Percentiles rank a stretch among this genome's conserved stretches.
Conservation (phyloP, 2,113 vertebrate species). For the Strix uralensis region DNA sequence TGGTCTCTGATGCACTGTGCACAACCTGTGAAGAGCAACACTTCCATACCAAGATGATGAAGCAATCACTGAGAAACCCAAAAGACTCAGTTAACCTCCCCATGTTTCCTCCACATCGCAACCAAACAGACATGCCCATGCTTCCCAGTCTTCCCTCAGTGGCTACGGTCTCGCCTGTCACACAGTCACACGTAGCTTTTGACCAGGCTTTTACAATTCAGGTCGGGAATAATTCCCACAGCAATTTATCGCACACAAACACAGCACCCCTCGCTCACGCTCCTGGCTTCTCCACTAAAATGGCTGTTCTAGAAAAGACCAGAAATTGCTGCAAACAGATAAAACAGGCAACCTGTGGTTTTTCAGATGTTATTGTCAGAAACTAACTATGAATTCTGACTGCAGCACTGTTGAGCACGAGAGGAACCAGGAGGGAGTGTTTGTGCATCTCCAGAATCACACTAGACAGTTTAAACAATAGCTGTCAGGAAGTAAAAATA, state of each 20-base stretch:
- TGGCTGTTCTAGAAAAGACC: background rate
- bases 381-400: background rate
- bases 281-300: background rate
- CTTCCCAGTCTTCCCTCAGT: background rate
- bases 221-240: background rate
- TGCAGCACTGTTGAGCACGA: background rate
- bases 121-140: background rate
- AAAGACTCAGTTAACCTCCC: background rate
- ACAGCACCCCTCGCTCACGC: background rate
- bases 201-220: background rate
- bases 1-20: background rate
- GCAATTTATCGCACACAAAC: background rate
- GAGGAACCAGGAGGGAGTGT: background rate
- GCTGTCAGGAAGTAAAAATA: background rate
- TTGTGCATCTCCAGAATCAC: background rate
- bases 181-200: background rate
- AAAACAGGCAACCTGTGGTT: background rate
- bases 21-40: background rate
- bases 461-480: background rate
- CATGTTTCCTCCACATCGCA: rapidly evolving
- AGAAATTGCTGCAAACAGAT: background rate
- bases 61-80: background rate
- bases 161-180: background rate
- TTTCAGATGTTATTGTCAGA: background rate
- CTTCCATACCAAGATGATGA: no score